Base-by-base conservation (phyloP, 64 coral and sea anemone species). In the Pocillopora damicornis region DNA sequence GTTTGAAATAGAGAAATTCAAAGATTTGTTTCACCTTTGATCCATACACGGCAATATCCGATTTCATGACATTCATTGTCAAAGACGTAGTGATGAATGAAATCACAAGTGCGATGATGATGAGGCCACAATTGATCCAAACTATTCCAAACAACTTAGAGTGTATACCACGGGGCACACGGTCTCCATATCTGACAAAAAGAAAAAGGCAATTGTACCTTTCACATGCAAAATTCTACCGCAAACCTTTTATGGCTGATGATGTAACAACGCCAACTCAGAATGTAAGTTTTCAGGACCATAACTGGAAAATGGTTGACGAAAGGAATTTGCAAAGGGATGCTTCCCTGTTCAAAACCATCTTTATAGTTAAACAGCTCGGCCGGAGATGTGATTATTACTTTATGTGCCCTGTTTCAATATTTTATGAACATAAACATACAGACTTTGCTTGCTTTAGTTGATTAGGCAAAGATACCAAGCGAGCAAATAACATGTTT, bases 61-160 rank as follows among this genome's bases (percentile, higher is more conserved):
- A 88, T 45, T 88, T 82, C 60, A 98, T 94, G 17, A 95, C 86
- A 9, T 92, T 84, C 45, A 94, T 90, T 5, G 93, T 95, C 35
- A 99, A 73, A 69, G 93, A 88, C 56, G 93, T 86, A 30, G 97
- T 91, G 20, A 99, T 94, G 18, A 95, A 79, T 22, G 93, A 95
- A 80, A 99, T 94, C 74, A 95, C 79, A 0, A 99, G 79, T 12
- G 90, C 83, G 1, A 95, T 89, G 75, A 99, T 92, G 13, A 99
- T 90, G 15, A 95, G 63, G 23, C 93, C 96, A 72, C 82, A 89
- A 34, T 89, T 83, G 63, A 90, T 92, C 96, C 96, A 95, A 12
- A 90, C 15, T 10, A 99, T 88, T 9, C 87, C 93, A 75, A 88
- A 91, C 26, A 87, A 80, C 83, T 78, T 92, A 13, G 90, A 69